Evolutionary conservation across 2,888 invertebrate species (phyloP), one percentile per base, ranked within the genome.

Genomic region (Tenthredo mesomela): DNA sequence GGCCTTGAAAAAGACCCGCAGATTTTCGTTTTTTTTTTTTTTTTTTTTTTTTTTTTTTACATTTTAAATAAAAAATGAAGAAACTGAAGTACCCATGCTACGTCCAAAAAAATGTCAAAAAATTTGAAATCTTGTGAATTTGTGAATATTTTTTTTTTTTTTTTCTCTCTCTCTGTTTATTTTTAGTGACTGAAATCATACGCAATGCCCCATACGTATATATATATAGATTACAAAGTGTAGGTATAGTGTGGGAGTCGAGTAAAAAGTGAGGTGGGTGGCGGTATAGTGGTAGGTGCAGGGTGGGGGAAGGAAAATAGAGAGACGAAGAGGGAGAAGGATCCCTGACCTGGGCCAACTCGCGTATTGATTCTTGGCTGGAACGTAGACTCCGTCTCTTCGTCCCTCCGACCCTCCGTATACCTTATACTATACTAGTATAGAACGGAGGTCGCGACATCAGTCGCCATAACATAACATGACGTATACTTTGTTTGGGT

Each of bases 291-390:
- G 21, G 21, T 75, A 47, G 43, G 12, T 7, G 75, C 10, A 33
- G 33, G 54, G 78, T 29, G 37, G 37, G 15, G 18, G 25, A 18
- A 18, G 29, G 61, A 18, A 40, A 37, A n/a, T 58, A 61, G 21
- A 40, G 40, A 73, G n/a, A 61, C n/a, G 15, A 33, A 18, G 47
- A 5, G 58, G 29, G 73, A 85, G n/a, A 61, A 78, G 73, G 82
- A 54, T 85, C 70, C 85, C 85, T 83, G 85, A 85, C 85, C 85
- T 85, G 85, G 83, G 82, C 85, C 85, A 85, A 85, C 73, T 82
- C 33, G 82, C 58, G 85, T 85, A 85, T 85, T 82, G 85, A 85
- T 85, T 85, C 85, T 80, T 82, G 85, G 73, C 82, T 70, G 82
- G 47, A 82, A 47, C 82, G 82, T 82, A 70, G 80, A 61, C 33